phyloP scores from a whole-genome alignment of 2,888 invertebrate genomes.

The Apodemia mormo region DNA sequence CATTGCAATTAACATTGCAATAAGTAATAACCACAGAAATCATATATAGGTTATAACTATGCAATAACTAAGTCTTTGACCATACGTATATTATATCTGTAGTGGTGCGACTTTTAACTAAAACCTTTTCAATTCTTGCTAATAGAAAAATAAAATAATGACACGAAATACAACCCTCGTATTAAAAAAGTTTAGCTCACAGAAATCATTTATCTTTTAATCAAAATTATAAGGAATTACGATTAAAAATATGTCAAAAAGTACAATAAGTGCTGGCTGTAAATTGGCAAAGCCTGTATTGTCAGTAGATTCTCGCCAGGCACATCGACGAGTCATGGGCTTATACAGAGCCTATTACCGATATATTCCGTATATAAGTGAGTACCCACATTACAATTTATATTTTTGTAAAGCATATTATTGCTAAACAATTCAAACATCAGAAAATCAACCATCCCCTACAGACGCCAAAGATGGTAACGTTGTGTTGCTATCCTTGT shows the following conservation, averaged over 20 bases:
- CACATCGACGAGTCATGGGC: conserved; percentile 89
- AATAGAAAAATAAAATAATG: not conserved
- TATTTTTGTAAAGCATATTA: too few relatives aligned
- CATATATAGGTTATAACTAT: too few relatives aligned
- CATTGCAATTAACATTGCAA: too few relatives aligned
- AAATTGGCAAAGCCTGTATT: conserved; percentile 91
- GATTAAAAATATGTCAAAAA: conserved; percentile 41
- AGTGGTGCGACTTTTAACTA: not conserved
- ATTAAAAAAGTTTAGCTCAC: not conserved
- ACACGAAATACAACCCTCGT: not conserved
- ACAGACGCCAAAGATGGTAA: not conserved
- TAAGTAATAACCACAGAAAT: too few relatives aligned
- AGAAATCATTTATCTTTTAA: not conserved
- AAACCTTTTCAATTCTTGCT: not conserved
- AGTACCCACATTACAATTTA: conserved; percentile 46
- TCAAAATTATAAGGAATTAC: not conserved
- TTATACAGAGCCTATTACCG: conserved; percentile 95
- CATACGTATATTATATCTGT: too few relatives aligned
- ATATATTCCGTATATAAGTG: conserved; percentile 92
- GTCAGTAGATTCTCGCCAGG: conserved; percentile 88
- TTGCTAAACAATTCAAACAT: too few relatives aligned
- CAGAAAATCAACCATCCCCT: too few relatives aligned
- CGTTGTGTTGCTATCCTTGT: not conserved
- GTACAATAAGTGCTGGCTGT: conserved; percentile 42
- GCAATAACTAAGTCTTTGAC: too few relatives aligned